Evolutionary conservation across 2,797 vertebrate species (phyloP), one percentile per base, ranked within the genome.

Genomic region (Lepus oiostolus): DNA sequence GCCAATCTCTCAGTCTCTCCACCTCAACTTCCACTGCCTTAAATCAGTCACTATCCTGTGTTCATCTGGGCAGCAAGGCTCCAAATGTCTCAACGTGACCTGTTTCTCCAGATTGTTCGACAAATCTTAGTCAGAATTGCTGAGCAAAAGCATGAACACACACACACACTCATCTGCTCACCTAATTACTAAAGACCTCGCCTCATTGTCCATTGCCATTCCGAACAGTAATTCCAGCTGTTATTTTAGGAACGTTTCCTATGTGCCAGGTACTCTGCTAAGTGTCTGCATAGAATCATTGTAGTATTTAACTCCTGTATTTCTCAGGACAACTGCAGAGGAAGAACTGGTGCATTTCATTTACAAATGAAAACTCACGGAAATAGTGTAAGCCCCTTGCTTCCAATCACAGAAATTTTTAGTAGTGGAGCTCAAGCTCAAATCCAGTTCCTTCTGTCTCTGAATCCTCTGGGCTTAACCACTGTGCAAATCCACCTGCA

Each of bases 391-490:
- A 77, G 14, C 14, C 35, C 67, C 74, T 50, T 26, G n/a, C 14
- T 75, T 26, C 42, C 1, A 6, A 11, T 88, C 63, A 74, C 52
- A 72, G 85, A 91, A 16, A 54, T 68, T 26, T 68, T 72, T 72
- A 92, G 35, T 71, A 82, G n/a, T 38, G 42, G 77, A 85, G 21
- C 5, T 88, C 79, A 88, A 52, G 50, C 85, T 74, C n/a, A 77
- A 63, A 85, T 58, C 42, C 4, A 58, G 22, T 81, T 63, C 54
- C 67, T 80, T 83, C 60, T 85, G n/a, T 75, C 24, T 50, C 47
- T 52, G 54, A 52, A 32, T 12, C 26, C 28, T 50, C 22, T 71
- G 30, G 17, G 13, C 2, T 84, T 92, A 71, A 52, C 19, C 6
- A 22, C 30, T 32, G 5, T 28, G 21, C 30, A 79, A 74, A 82